Evolutionary conservation across 92 coral and sea anemone genomes (phyloP).

Genomic region (Paramuricea clavata): DNA sequence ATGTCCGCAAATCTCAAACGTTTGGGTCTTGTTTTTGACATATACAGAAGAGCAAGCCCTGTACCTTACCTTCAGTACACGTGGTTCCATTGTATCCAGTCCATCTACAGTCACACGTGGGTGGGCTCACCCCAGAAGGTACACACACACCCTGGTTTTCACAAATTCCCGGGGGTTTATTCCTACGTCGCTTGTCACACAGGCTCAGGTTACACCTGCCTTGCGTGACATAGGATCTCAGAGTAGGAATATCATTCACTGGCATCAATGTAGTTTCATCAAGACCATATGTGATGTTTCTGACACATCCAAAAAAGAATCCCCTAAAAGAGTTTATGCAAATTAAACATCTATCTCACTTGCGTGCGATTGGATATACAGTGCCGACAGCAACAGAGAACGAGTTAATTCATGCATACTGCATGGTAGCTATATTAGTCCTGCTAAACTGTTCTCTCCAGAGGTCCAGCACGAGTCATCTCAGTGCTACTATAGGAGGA

Average conservation of each 20-base stretch:
- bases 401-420: too few species aligned
- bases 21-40: too few species aligned
- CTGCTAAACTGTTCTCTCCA: too few species aligned
- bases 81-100: conserved; percentile 5
- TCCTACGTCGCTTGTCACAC: not conserved
- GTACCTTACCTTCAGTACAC: not conserved
- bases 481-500: too few species aligned
- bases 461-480: too few species aligned
- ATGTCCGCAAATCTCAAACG: too few species aligned
- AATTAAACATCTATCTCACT: too few species aligned
- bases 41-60: too few species aligned
- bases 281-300: not conserved
- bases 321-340: not conserved
- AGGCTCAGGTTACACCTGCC: not conserved
- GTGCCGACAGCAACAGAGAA: too few species aligned
- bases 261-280: not conserved
- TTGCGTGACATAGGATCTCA: not conserved
- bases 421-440: too few species aligned
- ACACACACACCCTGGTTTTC: not conserved
- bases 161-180: not conserved
- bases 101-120: not conserved
- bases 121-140: not conserved
- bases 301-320: not conserved
- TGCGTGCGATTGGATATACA: too few species aligned
- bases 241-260: not conserved